phyloP scores from a whole-genome alignment of 2,888 invertebrate genomes.

The Rutpela maculata region DNA sequence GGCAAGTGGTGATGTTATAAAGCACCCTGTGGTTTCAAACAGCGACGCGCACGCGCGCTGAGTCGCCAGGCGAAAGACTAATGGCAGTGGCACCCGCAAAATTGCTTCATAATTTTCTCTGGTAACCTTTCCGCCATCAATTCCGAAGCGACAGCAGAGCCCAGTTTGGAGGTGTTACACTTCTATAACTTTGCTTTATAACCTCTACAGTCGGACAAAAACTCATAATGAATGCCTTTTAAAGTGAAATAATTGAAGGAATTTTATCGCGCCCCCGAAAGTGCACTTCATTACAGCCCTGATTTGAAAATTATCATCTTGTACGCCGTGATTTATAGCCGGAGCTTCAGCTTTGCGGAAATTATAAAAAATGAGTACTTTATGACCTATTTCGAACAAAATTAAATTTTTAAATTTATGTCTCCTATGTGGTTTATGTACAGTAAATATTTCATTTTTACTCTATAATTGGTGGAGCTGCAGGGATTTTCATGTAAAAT shows the following conservation, averaged over 20 bases:
- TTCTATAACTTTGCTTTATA: constrained; percentile 68
- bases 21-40: constrained; percentile 59
- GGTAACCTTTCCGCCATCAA: constrained; percentile 73
- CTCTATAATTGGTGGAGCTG: not conserved
- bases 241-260: constrained; percentile 60
- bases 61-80: constrained; percentile 61
- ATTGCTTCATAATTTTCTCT: constrained; percentile 74
- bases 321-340: constrained; percentile 17
- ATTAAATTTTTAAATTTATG: constrained; percentile 42
- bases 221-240: constrained; percentile 58
- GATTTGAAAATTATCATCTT: constrained; percentile 50
- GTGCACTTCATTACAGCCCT: constrained; percentile 53
- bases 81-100: constrained; percentile 72
- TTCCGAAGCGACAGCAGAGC: constrained; percentile 66
- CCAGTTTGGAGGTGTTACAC: constrained; percentile 66
- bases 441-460: constrained; percentile 25
- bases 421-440: constrained; percentile 28
- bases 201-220: constrained; percentile 56
- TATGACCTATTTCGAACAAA: constrained; percentile 38
- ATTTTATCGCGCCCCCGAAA: constrained; percentile 53
- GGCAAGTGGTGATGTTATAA: constrained; percentile 63
- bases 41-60: constrained; percentile 47
- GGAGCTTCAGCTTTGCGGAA: constrained; percentile 14
- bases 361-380: constrained; percentile 36
- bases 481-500: too few species aligned